A percentile compares a stretch with the other conserved stretches of the same genome.
Conservation (phyloP, 2,797 vertebrate genomes). For the Tenualosa ilisha region DNA sequence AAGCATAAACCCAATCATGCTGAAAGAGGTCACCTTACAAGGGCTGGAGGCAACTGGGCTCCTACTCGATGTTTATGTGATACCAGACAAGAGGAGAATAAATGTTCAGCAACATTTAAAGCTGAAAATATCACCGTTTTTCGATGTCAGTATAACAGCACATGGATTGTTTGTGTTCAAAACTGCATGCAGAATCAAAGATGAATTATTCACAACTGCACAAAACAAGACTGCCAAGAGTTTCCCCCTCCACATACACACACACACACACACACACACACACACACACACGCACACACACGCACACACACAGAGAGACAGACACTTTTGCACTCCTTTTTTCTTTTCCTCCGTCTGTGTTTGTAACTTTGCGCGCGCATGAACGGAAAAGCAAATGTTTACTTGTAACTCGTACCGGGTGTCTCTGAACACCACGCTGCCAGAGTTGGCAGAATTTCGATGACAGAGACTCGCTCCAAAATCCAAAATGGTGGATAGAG, state of each 20-base stretch:
- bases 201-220: neutral
- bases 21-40: neutral
- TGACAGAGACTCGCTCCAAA: neutral
- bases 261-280: neutral
- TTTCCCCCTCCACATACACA: neutral
- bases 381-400: constrained; percentile 21
- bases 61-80: neutral
- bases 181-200: neutral
- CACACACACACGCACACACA: constrained; percentile 1
- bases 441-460: neutral
- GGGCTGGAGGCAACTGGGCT: neutral
- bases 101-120: neutral
- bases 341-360: neutral
- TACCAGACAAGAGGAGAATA: too few relatives aligned
- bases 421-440: neutral
- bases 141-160: neutral
- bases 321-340: neutral
- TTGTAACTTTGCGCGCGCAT: neutral
- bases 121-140: neutral
- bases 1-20: neutral
- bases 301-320: too few relatives aligned
- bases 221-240: neutral
- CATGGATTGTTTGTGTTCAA: neutral
- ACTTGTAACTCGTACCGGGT: neutral
- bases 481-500: neutral